These are phyloP conservation scores for Protobothrops flavoviridis DNA, from an alignment of 2,113 vertebrate genomes.

Conservation along the genomic window DNA sequence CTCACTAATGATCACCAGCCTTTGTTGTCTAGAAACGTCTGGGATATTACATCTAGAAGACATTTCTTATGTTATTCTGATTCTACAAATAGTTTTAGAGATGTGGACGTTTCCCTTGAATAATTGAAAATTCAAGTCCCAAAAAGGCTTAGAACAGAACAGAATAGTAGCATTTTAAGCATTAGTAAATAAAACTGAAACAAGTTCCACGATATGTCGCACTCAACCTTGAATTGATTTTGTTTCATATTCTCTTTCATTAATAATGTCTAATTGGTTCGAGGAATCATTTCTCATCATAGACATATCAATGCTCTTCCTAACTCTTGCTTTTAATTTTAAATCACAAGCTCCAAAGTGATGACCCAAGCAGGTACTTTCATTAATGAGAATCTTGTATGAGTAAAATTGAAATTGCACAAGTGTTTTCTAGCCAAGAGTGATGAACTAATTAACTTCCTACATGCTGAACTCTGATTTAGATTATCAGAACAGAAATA, in stretches of 20 bases:
- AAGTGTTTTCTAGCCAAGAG: conserved; percentile 32
- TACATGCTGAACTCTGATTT: conserved; percentile 26
- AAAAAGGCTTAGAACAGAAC: not conserved
- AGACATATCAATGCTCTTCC: conserved; percentile 15
- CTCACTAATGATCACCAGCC: not conserved
- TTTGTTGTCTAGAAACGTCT: not conserved
- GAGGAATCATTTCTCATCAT: conserved; percentile 33
- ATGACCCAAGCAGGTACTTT: conserved; percentile 41
- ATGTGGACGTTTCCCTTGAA: not conserved
- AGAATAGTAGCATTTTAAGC: not conserved
- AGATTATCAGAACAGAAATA: conserved; percentile 39
- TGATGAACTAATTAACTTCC: conserved; percentile 38
- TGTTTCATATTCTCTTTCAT: conserved; percentile 26
- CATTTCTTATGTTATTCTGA: not conserved
- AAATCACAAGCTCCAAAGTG: conserved; percentile 27
- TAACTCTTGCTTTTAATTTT: conserved; percentile 33
- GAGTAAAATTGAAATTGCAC: conserved; percentile 18
- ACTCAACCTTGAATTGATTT: not conserved
- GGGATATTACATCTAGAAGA: not conserved
- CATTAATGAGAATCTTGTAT: conserved; percentile 43
- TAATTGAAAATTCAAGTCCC: not conserved
- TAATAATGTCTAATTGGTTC: conserved; percentile 39
- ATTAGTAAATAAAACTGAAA: conserved; percentile 9
- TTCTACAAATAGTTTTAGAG: not conserved
- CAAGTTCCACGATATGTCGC: not conserved